These are phyloP conservation scores for Hydractinia echinata DNA, from an alignment of 30 jellyfish, hydroid and myxozoan species.

Conservation along the genomic window DNA sequence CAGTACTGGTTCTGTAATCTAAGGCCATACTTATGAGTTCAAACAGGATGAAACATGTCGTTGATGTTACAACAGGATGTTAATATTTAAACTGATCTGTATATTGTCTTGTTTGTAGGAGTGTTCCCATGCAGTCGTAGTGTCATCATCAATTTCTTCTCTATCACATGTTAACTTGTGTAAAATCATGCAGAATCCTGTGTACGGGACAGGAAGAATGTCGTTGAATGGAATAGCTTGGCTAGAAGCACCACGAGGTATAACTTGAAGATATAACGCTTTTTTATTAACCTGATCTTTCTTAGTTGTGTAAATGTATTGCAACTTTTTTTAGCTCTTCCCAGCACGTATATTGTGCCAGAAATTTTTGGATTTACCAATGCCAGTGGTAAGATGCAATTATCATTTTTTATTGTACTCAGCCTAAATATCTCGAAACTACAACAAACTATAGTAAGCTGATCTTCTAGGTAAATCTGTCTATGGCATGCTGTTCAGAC, in stretches of 20 bases:
- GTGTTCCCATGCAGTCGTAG: slow-evolving; percentile 49
- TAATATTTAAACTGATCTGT: neutral
- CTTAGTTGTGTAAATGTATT: too few species aligned
- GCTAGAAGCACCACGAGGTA: slow-evolving; percentile 79
- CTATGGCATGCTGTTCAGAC: slow-evolving; percentile 66
- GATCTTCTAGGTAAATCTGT: slow-evolving; percentile 37
- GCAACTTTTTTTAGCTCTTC: slow-evolving; percentile 10
- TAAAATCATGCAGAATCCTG: slow-evolving; percentile 18
- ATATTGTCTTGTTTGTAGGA: slow-evolving; percentile 24
- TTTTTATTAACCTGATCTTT: too few species aligned
- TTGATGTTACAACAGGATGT: too few species aligned
- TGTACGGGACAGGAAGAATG: neutral
- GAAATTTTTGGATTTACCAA: slow-evolving; percentile 22
- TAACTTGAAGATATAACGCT: too few species aligned
- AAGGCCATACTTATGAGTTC: too few species aligned
- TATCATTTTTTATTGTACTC: too few species aligned
- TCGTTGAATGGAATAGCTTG: slow-evolving; percentile 52
- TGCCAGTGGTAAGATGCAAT: slow-evolving; percentile 15
- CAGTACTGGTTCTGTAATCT: too few species aligned
- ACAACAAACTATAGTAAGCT: too few species aligned
- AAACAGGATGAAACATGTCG: neutral
- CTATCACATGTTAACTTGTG: slow-evolving; percentile 52
- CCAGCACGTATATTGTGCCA: slow-evolving; percentile 10
- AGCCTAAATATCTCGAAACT: too few species aligned
- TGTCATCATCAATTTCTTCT: slow-evolving; percentile 53